Conservation (phyloP, 2,797 vertebrate genomes). For the Pipistrellus nathusii region DNA sequence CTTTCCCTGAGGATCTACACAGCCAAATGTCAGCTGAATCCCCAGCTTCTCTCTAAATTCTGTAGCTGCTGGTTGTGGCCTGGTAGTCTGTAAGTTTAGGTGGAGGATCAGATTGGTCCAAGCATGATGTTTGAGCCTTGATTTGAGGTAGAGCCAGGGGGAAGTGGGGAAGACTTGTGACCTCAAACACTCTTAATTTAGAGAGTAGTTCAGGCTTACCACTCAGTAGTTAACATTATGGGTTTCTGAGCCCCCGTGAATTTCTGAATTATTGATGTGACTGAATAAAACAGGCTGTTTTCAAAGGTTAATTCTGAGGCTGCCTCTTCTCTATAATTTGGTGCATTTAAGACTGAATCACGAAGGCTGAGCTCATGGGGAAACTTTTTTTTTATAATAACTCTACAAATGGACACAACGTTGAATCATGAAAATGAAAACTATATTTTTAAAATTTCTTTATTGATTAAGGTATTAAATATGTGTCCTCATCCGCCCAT, state of each 20-base stretch:
- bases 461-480: too few species aligned
- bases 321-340: background rate
- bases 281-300: background rate
- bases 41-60: background rate
- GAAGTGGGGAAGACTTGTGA: background rate
- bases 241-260: background rate
- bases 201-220: slow-evolving; percentile 30
- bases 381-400: background rate
- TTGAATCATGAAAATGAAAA: slow-evolving; percentile 42
- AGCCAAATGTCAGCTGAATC: background rate
- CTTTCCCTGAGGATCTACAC: background rate
- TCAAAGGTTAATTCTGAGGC: slow-evolving; percentile 31
- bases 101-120: background rate
- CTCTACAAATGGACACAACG: slow-evolving; percentile 2
- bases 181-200: background rate
- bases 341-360: slow-evolving; percentile 19
- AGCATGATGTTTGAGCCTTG: background rate
- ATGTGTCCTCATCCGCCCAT: too few species aligned
- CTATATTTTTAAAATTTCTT: background rate
- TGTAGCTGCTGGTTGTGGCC: background rate
- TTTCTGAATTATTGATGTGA: slow-evolving; percentile 48
- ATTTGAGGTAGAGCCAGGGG: background rate
- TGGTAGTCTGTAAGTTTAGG: background rate
- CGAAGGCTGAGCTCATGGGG: background rate
- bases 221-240: background rate